Evolutionary conservation across 2,888 invertebrate species (phyloP), one percentile per base, ranked within the genome.

Genomic region (Macrosiphum euphorbiae): DNA sequence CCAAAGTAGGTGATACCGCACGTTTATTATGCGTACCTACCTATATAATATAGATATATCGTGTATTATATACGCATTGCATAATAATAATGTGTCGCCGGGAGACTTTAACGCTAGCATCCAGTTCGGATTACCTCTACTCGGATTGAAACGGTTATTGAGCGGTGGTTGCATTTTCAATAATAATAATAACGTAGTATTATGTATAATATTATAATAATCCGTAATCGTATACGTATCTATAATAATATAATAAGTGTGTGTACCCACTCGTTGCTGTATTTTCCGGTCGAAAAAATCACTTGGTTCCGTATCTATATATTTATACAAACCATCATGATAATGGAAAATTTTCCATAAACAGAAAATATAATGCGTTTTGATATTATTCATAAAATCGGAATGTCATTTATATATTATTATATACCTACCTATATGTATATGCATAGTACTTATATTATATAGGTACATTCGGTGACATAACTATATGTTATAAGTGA

Each of bases 61-160:
- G 20, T 55, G 55, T 55, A 55, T 78, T 78, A 78, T 78, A 78
- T 52, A 87, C 26, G 35, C 41, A n/a, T 58, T 67, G 67, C 35
- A 78, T 67, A 52, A 35, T 44, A 58, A 44, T 24, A 85, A 20
- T 87, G 50, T 50, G 52, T 55, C 88, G 88, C 78, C 92, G n/a
- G 88, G 92, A 92, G 92, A 92, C 92, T 92, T 92, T 55, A 92
- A 92, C 88, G 92, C 88, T 24, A 24, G 28, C 4, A 16, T 52
- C 89, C 67, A 35, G 47, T 67, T 35, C 90, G 50, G 47, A 58
- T 58, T 58, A 58, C 50, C 44, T 78, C 52, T 20, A 52, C 88
- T 24, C 88, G 35, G 3, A 16, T 58, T 16, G 41, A 44, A 87
- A n/a, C 87, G 20, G 50, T 87, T 86, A 86, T 44, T 20, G 50